Evolutionary conservation across 2,888 invertebrate genomes (phyloP), one percentile per base, ranked within the genome.

Genomic region (Orchesella flavescens): DNA sequence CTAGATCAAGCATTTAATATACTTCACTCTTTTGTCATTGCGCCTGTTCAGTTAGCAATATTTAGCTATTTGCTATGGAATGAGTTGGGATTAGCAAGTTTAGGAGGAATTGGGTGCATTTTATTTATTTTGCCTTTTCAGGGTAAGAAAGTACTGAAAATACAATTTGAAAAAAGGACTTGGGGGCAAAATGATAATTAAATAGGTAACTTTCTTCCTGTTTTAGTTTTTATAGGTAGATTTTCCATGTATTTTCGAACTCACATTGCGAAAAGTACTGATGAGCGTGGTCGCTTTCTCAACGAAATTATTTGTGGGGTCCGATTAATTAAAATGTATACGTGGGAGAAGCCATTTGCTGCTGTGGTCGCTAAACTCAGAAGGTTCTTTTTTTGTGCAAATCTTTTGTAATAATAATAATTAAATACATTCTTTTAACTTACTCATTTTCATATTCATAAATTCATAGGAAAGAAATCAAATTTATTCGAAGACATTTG

Each of bases 1-100:
- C 97, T 98, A 90, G 98, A 98, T 90, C 93, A 96, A 89, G 95
- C 95, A 15, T 93, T 96, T 80, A 93, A 96, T 87, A 95, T 97
- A 90, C 91, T 96, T 10, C 97, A 97, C 91, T 97, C 95, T 90
- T 92, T 97, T 49, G 96, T 97, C 96, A 94, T 97, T 85, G 97
- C 96, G 0, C 96, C 97, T 0, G 89, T 96, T 21, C 95, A 96
- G 88, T 94, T 96, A 0, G 90, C 94, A 69, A 93, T 96, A 86
- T 94, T 96, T 87, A 93, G 95, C 3, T 94, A 93, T 90, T 93
- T 97, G 81, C 93, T 96, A 92, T 97, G 94, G 91, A 90, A 91
- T 49, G 93, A 94, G 89, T 94, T 95, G 71, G 94, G 95, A 21
- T 92, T 93, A 85, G 91, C 93, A 0, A 92, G 93, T 13, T 89